Percentiles rank a stretch among this genome's conserved stretches.
These are phyloP conservation scores for Drosophila fungiperda DNA, from an alignment of 2,888 invertebrate genomes.

Conservation along the genomic window DNA sequence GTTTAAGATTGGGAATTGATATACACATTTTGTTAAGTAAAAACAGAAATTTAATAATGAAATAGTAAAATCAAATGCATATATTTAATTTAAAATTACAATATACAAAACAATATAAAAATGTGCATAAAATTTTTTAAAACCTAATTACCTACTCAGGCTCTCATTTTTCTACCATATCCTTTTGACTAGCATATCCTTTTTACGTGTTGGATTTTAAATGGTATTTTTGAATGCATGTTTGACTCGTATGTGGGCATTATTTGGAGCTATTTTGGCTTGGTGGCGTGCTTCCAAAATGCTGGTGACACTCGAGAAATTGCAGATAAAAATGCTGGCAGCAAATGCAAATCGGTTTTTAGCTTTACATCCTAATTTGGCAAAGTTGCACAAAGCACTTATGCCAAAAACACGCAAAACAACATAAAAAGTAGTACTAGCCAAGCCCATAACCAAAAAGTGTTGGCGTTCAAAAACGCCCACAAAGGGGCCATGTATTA, in stretches of 20 bases:
- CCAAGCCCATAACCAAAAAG: conserved; percentile 48
- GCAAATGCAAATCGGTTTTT: conserved; percentile 68
- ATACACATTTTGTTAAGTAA: neutral
- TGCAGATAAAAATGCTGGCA: conserved; percentile 57
- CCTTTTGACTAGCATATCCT: neutral
- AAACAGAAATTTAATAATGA: neutral
- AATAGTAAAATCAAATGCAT: neutral
- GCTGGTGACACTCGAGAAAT: conserved; percentile 54
- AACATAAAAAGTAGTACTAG: conserved; percentile 25
- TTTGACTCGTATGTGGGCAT: neutral
- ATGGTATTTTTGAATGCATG: neutral
- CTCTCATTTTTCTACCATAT: neutral
- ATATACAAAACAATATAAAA: neutral
- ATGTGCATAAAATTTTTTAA: neutral
- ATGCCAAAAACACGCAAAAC: conserved; percentile 10
- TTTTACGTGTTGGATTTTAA: neutral
- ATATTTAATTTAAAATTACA: neutral
- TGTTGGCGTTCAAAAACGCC: conserved; percentile 32
- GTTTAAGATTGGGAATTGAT: neutral
- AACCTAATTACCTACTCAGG: neutral
- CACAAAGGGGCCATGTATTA: conserved; percentile 10
- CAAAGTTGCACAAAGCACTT: conserved; percentile 49
- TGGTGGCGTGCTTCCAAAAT: conserved; percentile 53
- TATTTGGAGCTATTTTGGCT: conserved; percentile 25
- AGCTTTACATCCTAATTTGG: conserved; percentile 46